Conservation (phyloP, 2,797 vertebrate genomes). For the Octomys mimax region DNA sequence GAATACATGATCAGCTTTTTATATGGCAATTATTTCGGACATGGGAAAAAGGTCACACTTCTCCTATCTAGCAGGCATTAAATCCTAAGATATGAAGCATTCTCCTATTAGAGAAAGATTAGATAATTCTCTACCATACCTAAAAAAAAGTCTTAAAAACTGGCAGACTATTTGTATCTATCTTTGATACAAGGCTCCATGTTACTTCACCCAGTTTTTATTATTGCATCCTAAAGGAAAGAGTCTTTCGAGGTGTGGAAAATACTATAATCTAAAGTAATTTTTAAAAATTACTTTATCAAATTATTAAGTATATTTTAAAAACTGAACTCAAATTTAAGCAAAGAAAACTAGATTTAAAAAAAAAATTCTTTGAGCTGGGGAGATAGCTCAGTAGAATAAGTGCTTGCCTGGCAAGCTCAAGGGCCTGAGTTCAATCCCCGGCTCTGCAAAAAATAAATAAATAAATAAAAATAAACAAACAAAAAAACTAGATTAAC, state of each 20-base stretch:
- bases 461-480: not conserved
- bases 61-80: not conserved
- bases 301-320: constrained; percentile 30
- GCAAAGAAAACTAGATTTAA: not conserved
- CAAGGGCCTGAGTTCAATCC: too few species aligned
- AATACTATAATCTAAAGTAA: not conserved
- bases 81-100: not conserved
- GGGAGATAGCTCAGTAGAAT: too few species aligned
- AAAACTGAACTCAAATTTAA: constrained; percentile 35
- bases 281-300: not conserved
- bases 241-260: not conserved
- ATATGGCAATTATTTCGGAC: not conserved
- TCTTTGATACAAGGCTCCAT: not conserved
- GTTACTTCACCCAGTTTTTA: not conserved
- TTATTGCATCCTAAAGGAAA: not conserved
- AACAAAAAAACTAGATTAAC: not conserved
- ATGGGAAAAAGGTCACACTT: not conserved
- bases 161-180: not conserved
- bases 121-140: not conserved
- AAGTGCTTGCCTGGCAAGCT: too few species aligned
- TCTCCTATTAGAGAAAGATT: not conserved
- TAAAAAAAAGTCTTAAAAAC: not conserved
- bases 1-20: not conserved
- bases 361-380: too few species aligned
- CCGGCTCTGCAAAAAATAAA: too few species aligned